Percentiles rank a stretch among this genome's conserved stretches.
Conservation (phyloP, 2,113 vertebrate genomes). For the Columbina picui region DNA sequence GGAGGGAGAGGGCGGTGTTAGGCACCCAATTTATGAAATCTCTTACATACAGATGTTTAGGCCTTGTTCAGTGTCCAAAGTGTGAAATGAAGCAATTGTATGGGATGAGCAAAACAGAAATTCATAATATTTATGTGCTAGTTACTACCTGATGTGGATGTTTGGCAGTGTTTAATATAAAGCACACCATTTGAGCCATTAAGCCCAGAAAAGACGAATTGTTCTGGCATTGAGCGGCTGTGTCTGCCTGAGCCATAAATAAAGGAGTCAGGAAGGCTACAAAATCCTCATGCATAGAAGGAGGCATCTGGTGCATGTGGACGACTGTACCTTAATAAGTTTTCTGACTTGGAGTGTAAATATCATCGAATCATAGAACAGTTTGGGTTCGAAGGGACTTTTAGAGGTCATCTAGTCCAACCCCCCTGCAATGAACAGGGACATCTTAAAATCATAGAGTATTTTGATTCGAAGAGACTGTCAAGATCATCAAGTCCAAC, state of each 20-base stretch:
- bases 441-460: too few relatives aligned
- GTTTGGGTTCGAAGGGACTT: too few relatives aligned
- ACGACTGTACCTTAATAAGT: neutral
- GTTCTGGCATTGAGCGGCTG: neutral
- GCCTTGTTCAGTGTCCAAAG: neutral
- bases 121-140: rapidly evolving
- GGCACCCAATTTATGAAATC: neutral
- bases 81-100: neutral
- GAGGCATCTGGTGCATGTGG: neutral
- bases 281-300: neutral
- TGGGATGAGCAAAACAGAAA: neutral
- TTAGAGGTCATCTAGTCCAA: too few relatives aligned
- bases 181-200: neutral
- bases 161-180: neutral
- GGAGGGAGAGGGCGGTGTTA: neutral
- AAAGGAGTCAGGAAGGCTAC: neutral
- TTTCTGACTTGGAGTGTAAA: neutral
- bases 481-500: too few relatives aligned
- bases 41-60: neutral
- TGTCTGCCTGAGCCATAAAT: neutral
- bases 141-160: neutral
- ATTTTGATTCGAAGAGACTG: too few relatives aligned
- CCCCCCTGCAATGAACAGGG: too few relatives aligned
- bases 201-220: neutral
- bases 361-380: neutral